These are phyloP conservation scores for Myotis brandtii DNA, from an alignment of 2,113 vertebrate genomes.

Conservation along the genomic window DNA sequence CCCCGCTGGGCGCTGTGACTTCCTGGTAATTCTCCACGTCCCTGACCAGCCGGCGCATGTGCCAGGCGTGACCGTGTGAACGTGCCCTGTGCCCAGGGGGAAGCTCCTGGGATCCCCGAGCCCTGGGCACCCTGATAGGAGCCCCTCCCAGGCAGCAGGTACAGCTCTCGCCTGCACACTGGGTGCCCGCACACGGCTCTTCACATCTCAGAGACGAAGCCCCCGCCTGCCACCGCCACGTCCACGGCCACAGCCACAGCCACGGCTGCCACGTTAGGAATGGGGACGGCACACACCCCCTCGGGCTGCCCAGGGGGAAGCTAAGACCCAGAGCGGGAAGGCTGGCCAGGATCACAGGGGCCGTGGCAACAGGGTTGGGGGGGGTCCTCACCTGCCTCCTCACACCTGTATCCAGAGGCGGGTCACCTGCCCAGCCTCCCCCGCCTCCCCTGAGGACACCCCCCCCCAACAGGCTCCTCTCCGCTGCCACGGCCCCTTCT, in stretches of 20 bases:
- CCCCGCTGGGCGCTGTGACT: not conserved
- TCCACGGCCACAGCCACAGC: too few relatives aligned
- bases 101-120: not conserved
- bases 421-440: not conserved
- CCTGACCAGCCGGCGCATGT: not conserved
- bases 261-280: not conserved
- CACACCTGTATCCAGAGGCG: not conserved
- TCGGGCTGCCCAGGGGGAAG: not conserved
- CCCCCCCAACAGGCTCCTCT: not conserved
- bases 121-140: too few relatives aligned
- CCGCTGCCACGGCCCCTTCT: not conserved
- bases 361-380: not conserved
- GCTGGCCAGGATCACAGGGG: not conserved
- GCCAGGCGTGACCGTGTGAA: too few relatives aligned
- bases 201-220: not conserved
- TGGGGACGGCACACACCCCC: fast-evolving
- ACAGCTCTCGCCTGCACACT: not conserved
- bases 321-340: not conserved
- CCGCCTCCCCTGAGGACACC: too few relatives aligned
- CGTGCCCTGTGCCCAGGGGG: too few relatives aligned
- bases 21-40: not conserved
- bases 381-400: not conserved
- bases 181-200: not conserved
- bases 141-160: too few relatives aligned
- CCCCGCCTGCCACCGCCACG: too few relatives aligned